These are phyloP conservation scores for Pterocles orientalis DNA, from an alignment of 2,113 vertebrate genomes.

Conservation along the genomic window DNA sequence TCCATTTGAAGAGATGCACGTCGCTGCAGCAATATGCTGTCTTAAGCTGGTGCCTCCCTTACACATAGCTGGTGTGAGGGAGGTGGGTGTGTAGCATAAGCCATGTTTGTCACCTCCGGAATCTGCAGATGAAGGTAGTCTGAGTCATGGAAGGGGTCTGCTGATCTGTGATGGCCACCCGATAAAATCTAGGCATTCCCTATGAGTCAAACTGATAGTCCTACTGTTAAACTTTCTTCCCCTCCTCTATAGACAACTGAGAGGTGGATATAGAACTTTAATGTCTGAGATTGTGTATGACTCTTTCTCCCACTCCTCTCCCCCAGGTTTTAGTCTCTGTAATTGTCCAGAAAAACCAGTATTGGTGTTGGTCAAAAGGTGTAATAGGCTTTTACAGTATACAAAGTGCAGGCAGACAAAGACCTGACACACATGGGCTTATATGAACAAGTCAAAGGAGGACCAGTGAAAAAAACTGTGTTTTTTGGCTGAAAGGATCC, in stretches of 20 bases:
- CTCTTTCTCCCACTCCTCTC: not conserved
- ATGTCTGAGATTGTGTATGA: not conserved
- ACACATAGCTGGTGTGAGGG: not conserved
- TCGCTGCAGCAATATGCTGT: not conserved
- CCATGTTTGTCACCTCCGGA: not conserved
- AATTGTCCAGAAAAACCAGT: not conserved
- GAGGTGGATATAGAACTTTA: not conserved
- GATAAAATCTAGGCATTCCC: not conserved
- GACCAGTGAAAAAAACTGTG: not conserved
- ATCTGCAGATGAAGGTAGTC: not conserved
- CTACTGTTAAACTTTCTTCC: not conserved
- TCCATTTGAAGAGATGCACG: not conserved
- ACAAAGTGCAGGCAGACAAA: not conserved
- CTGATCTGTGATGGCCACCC: not conserved
- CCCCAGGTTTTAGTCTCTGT: not conserved
- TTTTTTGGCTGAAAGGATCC: not conserved
- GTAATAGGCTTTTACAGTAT: not conserved
- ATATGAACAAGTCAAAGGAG: not conserved
- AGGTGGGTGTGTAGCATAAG: not conserved
- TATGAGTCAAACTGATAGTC: not conserved
- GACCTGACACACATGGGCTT: not conserved
- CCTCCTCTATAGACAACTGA: not conserved
- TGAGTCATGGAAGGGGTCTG: not conserved
- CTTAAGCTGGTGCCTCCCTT: not conserved
- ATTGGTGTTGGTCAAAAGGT: not conserved